Base-by-base conservation (phyloP, 35 echinoderm and acorn worm species). In the Ophiothrix spiculata region DNA sequence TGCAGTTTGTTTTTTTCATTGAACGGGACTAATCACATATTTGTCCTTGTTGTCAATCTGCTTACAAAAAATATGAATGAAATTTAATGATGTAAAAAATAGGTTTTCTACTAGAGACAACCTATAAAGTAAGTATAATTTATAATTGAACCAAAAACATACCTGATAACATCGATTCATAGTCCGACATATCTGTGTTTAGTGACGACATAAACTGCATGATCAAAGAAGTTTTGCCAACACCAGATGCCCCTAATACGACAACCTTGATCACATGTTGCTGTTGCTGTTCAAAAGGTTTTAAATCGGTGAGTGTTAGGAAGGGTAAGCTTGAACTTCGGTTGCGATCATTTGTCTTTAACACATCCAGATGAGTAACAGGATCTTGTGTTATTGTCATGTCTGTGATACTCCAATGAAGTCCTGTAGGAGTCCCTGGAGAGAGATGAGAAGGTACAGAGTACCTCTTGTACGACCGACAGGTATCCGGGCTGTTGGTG, bases 161-260 rank as follows among this genome's bases (percentile, higher is more conserved):
- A 92, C 90, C 90, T 81, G 90, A 78, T 28, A 87, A 49, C n/a
- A 87, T 74, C n/a, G 78, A 81, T 39, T 92, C 90, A 75, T 92
- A 82, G 40, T 92, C 90, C 17, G 79, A 69, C 84, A 85, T 80
- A 36, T 92, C 90, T 36, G 32, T 60, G 39, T 39, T 78, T 56
- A 92, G 56, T 10, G 41, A 63, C 0, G 90, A 92, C 32, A 86
- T n/a, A 79, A 92, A 92, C 69, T 92, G 78, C 41, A 81, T 77
- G 39, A 92, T 78, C 37, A 92, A 56, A 1, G 90, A 76, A 13
- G 90, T 77, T 74, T 92, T 92, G 1, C 90, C 90, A 40, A 92
- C 90, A 11, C 90, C 90, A 34, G 90, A 6, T 25, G 80, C 73
- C 15, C 90, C 90, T 0, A 92, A 79, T 0, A 92, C 41, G 0